Percentiles rank a stretch among this genome's conserved stretches.
Conservation (phyloP, 2,888 invertebrate genomes). For the Dasypogon diadema region DNA sequence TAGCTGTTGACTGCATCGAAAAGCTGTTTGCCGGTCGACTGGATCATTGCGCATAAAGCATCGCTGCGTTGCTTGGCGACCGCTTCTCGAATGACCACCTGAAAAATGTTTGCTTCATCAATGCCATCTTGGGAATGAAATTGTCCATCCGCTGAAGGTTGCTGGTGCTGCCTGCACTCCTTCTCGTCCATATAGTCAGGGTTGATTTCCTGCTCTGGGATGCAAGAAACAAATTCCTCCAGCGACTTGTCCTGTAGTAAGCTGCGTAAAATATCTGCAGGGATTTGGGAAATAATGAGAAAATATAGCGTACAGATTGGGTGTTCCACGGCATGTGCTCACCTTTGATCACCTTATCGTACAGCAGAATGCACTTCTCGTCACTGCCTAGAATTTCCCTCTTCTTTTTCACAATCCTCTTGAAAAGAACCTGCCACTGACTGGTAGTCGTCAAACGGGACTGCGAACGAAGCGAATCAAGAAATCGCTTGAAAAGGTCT, state of each 20-base stretch:
- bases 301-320: too few species aligned
- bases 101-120: conserved; percentile 67
- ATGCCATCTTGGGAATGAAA: conserved; percentile 65
- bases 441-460: conserved; percentile 65
- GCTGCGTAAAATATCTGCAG: conserved; percentile 66
- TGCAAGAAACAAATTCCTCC: conserved; percentile 66
- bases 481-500: neutral
- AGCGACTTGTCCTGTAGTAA: conserved; percentile 64
- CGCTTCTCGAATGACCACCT: conserved; percentile 65
- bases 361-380: conserved; percentile 33
- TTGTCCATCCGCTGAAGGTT: conserved; percentile 24
- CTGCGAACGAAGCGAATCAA: conserved; percentile 58
- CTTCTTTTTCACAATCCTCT: conserved; percentile 65
- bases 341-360: conserved; percentile 52
- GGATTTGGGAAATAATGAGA: too few species aligned
- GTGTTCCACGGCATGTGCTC: neutral
- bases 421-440: conserved; percentile 66
- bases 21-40: conserved; percentile 73
- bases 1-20: conserved; percentile 68
- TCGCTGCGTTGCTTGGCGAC: conserved; percentile 74
- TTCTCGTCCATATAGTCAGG: conserved; percentile 6
- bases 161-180: neutral
- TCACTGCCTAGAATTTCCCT: conserved; percentile 63
- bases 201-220: conserved; percentile 64
- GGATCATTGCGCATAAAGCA: conserved; percentile 73